These are phyloP conservation scores for Deroplatys truncata DNA, from an alignment of 2,888 invertebrate genomes.

Conservation along the genomic window DNA sequence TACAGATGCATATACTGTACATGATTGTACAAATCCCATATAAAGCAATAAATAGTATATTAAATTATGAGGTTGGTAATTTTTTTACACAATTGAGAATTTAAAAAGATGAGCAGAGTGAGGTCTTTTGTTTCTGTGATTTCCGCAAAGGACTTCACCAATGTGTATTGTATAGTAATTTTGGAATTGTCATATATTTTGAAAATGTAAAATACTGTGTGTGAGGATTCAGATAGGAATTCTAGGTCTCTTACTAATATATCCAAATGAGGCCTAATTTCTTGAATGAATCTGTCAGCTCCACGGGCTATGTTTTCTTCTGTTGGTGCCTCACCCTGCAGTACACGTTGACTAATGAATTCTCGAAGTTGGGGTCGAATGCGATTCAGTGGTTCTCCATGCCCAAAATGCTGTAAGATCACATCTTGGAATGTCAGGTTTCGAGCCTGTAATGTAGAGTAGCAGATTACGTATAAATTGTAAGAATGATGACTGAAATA, in stretches of 20 bases:
- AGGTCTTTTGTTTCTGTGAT: too few relatives aligned
- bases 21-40: too few relatives aligned
- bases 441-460: constrained; percentile 34
- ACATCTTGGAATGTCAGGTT: constrained; percentile 44
- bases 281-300: constrained; percentile 45
- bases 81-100: too few relatives aligned
- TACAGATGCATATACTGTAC: too few relatives aligned
- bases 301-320: constrained; percentile 45
- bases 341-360: constrained; percentile 46
- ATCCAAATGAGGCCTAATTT: constrained; percentile 46
- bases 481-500: background rate
- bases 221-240: background rate
- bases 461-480: constrained; percentile 36
- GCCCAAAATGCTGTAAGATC: constrained; percentile 42
- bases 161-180: too few relatives aligned
- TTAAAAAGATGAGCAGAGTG: too few relatives aligned
- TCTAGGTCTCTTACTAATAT: constrained; percentile 43
- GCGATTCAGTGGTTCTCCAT: constrained; percentile 45
- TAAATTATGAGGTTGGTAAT: too few relatives aligned
- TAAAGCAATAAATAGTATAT: too few relatives aligned
- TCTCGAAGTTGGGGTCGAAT: constrained; percentile 46
- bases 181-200: background rate
- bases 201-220: background rate
- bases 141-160: too few relatives aligned
- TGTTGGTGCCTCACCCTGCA: constrained; percentile 43